Evolutionary conservation across 2,797 vertebrate genomes (phyloP).

Genomic region (Rhynchonycteris naso): DNA sequence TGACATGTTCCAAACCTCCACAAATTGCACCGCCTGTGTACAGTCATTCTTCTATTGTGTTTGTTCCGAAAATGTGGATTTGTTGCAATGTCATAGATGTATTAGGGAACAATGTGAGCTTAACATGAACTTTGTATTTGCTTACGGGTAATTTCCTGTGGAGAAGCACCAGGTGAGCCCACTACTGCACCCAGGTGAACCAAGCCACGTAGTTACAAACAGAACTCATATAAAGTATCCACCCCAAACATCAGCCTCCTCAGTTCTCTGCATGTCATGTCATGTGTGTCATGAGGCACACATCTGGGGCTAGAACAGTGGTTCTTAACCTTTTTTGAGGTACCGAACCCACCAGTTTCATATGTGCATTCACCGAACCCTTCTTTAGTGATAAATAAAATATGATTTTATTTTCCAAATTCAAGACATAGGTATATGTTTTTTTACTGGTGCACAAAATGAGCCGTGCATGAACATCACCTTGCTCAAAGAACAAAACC

Average conservation of each 20-base stretch:
- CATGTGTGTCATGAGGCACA: not conserved
- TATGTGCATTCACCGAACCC: too few species aligned
- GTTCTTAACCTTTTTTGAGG: too few species aligned
- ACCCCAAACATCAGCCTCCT: not conserved
- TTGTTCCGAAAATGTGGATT: not conserved
- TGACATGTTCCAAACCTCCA: not conserved
- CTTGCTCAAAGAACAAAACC: too few species aligned
- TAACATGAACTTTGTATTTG: not conserved
- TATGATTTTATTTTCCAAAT: too few species aligned
- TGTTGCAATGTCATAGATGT: not conserved
- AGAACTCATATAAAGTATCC: accelerated
- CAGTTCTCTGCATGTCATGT: accelerated
- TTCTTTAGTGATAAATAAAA: too few species aligned
- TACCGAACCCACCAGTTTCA: too few species aligned
- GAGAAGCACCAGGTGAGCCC: not conserved
- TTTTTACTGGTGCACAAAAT: too few species aligned
- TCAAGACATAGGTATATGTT: too few species aligned
- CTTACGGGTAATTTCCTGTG: not conserved
- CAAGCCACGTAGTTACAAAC: not conserved
- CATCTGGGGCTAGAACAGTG: not conserved
- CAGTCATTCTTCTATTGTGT: not conserved
- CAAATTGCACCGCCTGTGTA: not conserved
- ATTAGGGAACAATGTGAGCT: not conserved
- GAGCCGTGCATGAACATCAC: too few species aligned
- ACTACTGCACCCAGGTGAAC: not conserved